Conservation (phyloP, 1,140 invertebrate genomes). For the Polypedilum vanderplanki region DNA sequence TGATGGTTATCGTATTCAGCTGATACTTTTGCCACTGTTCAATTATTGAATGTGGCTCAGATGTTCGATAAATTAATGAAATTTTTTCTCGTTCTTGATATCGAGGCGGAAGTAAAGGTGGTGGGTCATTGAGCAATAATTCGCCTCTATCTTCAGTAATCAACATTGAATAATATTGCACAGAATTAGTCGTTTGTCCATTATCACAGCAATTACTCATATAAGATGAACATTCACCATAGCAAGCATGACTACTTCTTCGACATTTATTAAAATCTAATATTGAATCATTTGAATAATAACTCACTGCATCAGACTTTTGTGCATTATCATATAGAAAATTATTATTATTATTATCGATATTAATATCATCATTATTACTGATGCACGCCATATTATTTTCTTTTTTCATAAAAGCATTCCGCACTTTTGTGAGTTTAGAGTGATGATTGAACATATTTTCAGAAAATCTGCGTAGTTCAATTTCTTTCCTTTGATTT, state of each 20-base stretch:
- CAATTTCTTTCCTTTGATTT: not conserved
- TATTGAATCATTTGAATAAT: slow-evolving; percentile 4
- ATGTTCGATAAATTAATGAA: not conserved
- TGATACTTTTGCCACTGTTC: slow-evolving; percentile 16
- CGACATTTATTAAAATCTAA: not conserved
- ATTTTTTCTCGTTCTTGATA: not conserved
- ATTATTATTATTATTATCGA: too few relatives aligned
- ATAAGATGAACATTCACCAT: not conserved
- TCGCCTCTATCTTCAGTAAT: not conserved
- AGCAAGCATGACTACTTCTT: not conserved
- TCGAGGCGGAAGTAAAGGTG: not conserved
- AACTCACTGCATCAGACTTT: not conserved
- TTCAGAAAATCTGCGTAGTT: not conserved
- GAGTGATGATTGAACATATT: not conserved
- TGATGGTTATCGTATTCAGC: not conserved
- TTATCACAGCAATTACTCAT: not conserved
- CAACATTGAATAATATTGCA: slow-evolving; percentile 11
- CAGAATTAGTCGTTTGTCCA: not conserved
- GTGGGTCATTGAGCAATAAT: slow-evolving; percentile 4
- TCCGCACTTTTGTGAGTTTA: not conserved
- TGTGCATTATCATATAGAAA: too few relatives aligned
- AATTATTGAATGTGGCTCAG: not conserved
- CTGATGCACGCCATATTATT: not conserved
- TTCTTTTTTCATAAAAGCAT: not conserved
- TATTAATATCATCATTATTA: not conserved